Evolutionary conservation across 2,797 vertebrate species (phyloP).

Genomic region (Ateles fusciceps): DNA sequence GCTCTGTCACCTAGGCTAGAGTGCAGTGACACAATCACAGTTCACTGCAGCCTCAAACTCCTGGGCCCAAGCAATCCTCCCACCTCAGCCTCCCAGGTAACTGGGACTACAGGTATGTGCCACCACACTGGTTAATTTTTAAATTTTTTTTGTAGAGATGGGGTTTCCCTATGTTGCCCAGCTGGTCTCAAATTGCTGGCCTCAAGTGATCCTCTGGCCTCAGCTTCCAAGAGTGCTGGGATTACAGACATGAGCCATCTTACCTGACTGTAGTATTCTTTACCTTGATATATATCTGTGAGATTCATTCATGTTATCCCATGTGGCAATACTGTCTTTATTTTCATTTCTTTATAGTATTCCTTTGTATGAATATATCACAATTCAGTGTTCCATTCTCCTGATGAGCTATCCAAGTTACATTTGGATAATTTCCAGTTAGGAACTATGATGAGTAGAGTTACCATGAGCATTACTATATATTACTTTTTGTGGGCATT

Average conservation of each 20-base stretch:
- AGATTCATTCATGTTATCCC: background rate
- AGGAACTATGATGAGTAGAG: background rate
- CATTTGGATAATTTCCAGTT: background rate
- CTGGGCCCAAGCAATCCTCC: background rate
- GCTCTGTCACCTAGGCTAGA: background rate
- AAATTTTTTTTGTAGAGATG: background rate
- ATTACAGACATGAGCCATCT: background rate
- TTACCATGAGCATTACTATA: background rate
- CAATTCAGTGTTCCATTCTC: background rate
- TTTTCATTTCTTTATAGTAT: background rate
- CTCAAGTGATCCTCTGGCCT: background rate
- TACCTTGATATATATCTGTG: background rate
- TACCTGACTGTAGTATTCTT: background rate
- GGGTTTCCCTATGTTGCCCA: background rate
- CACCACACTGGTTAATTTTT: background rate
- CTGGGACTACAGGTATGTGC: background rate
- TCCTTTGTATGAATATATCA: background rate
- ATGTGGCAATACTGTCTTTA: background rate
- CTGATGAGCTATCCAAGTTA: background rate
- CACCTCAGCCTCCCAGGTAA: background rate
- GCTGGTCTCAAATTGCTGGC: background rate
- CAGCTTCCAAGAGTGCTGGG: background rate
- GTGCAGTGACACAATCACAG: background rate
- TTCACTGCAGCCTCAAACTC: background rate
- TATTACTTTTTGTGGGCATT: background rate